Percentiles rank a stretch among this genome's conserved stretches.
These are phyloP conservation scores for Dolichoris vasculosae DNA, from an alignment of 1,140 invertebrate species.

Conservation along the genomic window DNA sequence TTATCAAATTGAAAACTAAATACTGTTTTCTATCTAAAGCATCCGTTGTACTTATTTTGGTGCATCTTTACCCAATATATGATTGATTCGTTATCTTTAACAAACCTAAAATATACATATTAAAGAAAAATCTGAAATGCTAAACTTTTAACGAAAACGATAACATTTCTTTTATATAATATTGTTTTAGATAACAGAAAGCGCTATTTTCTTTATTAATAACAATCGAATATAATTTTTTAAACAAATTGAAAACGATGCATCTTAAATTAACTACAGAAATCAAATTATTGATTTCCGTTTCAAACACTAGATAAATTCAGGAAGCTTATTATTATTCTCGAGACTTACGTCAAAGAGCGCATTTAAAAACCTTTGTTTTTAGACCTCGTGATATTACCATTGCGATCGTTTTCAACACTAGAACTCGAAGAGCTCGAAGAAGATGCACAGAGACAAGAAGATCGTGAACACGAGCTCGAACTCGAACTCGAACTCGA, in stretches of 20 bases:
- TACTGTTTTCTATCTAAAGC: neutral
- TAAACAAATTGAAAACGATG: too few species aligned
- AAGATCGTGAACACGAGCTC: slow-evolving; percentile 13
- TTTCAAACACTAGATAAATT: too few species aligned
- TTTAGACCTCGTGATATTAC: neutral
- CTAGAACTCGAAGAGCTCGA: slow-evolving; percentile 7
- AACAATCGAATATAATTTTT: too few species aligned
- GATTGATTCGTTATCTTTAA: too few species aligned
- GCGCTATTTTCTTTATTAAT: too few species aligned
- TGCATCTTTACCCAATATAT: neutral
- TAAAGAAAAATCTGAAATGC: too few species aligned
- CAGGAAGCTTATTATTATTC: neutral
- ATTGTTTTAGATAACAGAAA: too few species aligned
- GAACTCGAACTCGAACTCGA: slow-evolving; percentile 27
- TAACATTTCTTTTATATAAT: too few species aligned
- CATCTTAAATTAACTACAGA: too few species aligned
- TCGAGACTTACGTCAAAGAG: neutral
- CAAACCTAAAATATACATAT: too few species aligned
- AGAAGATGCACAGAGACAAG: neutral
- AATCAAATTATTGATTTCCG: too few species aligned
- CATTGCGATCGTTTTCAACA: neutral
- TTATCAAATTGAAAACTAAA: neutral
- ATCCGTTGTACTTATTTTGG: neutral
- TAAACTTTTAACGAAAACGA: too few species aligned
- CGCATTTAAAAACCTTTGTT: slow-evolving; percentile 4